Conservation (phyloP, 1,140 invertebrate species). For the Caenorhabditis latens region DNA sequence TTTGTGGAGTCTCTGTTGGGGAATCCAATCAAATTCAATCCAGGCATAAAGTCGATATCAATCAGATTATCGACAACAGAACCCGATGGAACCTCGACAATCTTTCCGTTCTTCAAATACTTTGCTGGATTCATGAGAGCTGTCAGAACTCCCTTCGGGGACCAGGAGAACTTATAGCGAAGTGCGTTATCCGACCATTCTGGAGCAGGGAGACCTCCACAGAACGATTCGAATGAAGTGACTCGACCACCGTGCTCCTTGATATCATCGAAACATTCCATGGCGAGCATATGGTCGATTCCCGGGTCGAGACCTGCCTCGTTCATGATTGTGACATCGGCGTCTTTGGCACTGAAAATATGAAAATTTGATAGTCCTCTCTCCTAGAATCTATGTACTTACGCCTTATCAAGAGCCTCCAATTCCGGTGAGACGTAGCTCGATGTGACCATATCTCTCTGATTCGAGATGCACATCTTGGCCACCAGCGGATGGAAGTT, state of each 20-base stretch:
- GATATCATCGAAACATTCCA: conserved; percentile 94
- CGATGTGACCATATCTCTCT: conserved; percentile 94
- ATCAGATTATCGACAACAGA: conserved; percentile 86
- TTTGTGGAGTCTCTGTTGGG: conserved; percentile 94
- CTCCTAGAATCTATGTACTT: neutral
- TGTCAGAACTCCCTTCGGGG: conserved; percentile 81
- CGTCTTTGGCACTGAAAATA: conserved; percentile 84
- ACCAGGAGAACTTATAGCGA: conserved; percentile 92
- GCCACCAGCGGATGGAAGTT: conserved; percentile 87
- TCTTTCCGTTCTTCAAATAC: conserved; percentile 85
- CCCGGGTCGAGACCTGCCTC: conserved; percentile 98
- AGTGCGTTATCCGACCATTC: conserved; percentile 93
- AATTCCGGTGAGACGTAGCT: conserved; percentile 92
- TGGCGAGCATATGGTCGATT: conserved; percentile 94
- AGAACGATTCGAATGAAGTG: conserved; percentile 95
- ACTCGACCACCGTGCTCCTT: conserved; percentile 85
- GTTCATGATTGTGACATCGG: conserved; percentile 90
- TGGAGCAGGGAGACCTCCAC: conserved; percentile 94
- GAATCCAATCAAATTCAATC: conserved; percentile 95
- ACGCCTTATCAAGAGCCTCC: conserved; percentile 79
- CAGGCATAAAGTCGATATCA: conserved; percentile 90
- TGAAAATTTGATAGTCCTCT: no score
- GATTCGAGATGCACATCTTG: conserved; percentile 87
- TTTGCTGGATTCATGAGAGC: conserved; percentile 90
- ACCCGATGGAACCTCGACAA: conserved; percentile 82